A percentile compares a stretch with the other conserved stretches of the same genome.
Evolutionary conservation across 2,797 vertebrate species (phyloP).

Genomic region (Falco naumanni): DNA sequence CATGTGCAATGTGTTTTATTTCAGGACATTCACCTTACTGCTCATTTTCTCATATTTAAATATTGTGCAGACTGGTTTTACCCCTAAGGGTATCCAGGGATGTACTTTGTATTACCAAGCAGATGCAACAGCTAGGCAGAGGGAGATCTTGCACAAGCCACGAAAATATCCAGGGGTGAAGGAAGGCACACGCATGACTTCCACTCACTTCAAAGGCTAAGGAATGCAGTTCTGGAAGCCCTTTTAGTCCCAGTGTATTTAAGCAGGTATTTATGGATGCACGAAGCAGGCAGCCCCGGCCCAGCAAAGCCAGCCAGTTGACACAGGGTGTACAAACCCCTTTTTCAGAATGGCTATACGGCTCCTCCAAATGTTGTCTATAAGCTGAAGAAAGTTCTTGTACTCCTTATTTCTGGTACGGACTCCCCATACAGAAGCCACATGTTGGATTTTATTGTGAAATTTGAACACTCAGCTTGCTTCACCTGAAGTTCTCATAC

Average conservation of each 20-base stretch:
- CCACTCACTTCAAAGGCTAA: not conserved
- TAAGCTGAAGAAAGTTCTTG: not conserved
- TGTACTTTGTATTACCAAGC: not conserved
- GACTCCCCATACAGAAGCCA: not conserved
- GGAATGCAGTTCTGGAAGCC: not conserved
- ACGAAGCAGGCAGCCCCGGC: not conserved
- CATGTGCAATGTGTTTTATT: accelerated
- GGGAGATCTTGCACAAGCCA: not conserved
- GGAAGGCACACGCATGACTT: accelerated
- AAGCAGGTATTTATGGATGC: not conserved
- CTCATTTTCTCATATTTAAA: not conserved
- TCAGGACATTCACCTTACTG: not conserved
- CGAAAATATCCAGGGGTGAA: not conserved
- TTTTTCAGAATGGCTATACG: not conserved
- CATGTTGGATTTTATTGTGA: not conserved
- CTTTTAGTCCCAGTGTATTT: not conserved
- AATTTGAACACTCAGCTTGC: not conserved
- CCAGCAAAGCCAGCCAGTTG: not conserved
- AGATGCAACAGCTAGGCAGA: not conserved
- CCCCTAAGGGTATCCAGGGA: no score
- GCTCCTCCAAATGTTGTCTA: not conserved
- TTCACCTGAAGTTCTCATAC: not conserved
- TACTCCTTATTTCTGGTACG: not conserved
- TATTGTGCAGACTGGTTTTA: not conserved
- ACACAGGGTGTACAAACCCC: not conserved